Conservation (phyloP, 2,888 invertebrate species). For the Polymixis lichenea region DNA sequence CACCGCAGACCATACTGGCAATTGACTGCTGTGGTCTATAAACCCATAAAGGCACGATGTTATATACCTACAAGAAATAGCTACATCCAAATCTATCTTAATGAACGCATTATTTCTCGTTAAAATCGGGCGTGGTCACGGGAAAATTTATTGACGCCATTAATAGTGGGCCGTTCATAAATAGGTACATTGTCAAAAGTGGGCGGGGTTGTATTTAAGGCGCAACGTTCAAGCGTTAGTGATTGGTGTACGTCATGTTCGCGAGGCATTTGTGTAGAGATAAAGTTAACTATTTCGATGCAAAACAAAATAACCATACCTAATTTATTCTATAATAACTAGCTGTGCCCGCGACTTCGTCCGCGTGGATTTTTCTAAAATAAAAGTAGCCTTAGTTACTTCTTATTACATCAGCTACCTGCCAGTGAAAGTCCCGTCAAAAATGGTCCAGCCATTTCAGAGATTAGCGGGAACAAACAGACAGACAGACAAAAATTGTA, state of each 20-base stretch:
- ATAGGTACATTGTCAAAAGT: conserved; percentile 17
- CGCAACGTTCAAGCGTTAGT: background rate
- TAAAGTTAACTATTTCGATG: background rate
- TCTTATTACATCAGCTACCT: no score
- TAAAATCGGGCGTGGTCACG: conserved; percentile 40
- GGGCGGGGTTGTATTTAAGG: conserved; percentile 22
- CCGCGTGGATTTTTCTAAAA: no score
- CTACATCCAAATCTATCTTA: conserved; percentile 23
- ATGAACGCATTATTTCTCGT: conserved; percentile 45
- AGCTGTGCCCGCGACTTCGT: no score
- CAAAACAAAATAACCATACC: background rate
- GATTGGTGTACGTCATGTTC: background rate
- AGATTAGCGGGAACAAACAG: no score
- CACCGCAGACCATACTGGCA: no score
- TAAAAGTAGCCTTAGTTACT: no score
- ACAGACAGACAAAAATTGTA: no score
- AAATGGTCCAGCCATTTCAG: no score
- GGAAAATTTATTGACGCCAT: conserved; percentile 33
- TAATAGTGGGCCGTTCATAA: conserved; percentile 32
- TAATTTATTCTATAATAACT: background rate
- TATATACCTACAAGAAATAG: no score
- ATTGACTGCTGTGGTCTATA: no score
- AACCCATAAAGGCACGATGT: no score
- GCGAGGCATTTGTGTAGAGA: background rate
- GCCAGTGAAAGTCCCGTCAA: no score